phyloP scores from a whole-genome alignment of 2,797 vertebrate species.

The Dryobates pubescens region DNA sequence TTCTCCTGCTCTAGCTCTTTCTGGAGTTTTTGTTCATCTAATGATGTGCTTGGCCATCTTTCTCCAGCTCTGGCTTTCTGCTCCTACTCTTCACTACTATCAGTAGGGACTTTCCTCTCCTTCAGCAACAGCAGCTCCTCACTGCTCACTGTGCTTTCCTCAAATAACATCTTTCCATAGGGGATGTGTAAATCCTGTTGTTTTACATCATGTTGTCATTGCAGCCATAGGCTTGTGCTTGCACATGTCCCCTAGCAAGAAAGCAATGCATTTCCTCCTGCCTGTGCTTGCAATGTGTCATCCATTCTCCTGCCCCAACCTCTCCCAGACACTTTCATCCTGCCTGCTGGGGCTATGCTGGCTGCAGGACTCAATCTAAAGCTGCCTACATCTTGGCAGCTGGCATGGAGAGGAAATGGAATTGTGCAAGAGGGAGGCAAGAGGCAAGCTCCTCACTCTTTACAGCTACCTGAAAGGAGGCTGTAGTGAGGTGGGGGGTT shows the following conservation, averaged over 20 bases:
- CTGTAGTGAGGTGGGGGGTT: no score
- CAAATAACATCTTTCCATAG: background rate
- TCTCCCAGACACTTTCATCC: background rate
- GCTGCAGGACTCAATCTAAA: background rate
- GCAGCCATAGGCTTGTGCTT: background rate
- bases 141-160: background rate
- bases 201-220: background rate
- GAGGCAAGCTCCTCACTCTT: no score
- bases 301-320: background rate
- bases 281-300: background rate
- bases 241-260: background rate
- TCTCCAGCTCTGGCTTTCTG: background rate
- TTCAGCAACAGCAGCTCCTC: accelerated
- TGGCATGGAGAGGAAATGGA: background rate
- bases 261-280: background rate
- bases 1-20: background rate
- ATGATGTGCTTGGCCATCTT: background rate
- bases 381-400: accelerated
- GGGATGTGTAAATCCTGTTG: background rate
- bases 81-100: background rate
- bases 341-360: background rate
- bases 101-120: background rate
- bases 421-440: background rate
- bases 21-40: background rate
- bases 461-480: no score